These are phyloP conservation scores for Synergus japonicus DNA, from an alignment of 2,888 invertebrate genomes.

Conservation along the genomic window DNA sequence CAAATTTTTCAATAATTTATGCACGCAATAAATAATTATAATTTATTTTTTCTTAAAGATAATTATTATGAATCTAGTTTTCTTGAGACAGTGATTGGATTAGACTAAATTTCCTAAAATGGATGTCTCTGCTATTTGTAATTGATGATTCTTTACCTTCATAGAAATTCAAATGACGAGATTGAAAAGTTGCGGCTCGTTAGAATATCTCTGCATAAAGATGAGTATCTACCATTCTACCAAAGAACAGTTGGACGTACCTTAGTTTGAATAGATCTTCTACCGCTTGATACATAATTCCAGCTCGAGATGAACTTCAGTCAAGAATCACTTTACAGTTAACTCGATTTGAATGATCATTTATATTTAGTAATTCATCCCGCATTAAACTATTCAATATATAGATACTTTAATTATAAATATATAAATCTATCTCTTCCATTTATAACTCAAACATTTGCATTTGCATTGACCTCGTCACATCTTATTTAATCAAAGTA, in stretches of 20 bases:
- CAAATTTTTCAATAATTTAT: neutral
- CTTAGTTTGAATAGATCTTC: conserved; percentile 22
- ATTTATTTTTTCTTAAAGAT: no score
- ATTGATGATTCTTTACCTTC: neutral
- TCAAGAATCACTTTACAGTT: conserved; percentile 35
- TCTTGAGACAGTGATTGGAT: no score
- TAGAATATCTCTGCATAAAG: conserved; percentile 17
- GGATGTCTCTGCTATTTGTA: neutral
- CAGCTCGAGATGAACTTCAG: conserved; percentile 4
- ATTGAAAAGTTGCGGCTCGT: conserved; percentile 6
- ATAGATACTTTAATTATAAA: neutral
- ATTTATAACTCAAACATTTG: neutral
- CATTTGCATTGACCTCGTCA: neutral
- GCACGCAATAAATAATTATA: neutral
- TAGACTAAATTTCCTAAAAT: no score
- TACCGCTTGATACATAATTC: conserved; percentile 33
- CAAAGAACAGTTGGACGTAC: conserved; percentile 23
- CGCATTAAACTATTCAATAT: neutral
- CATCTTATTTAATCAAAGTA: neutral
- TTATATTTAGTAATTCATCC: neutral
- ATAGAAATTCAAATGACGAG: conserved; percentile 9
- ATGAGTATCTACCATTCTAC: conserved; percentile 24
- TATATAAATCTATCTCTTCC: neutral
- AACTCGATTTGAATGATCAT: conserved; percentile 13
- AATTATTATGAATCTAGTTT: no score